Conservation (phyloP, 2,888 invertebrate species). For the Arctia plantaginis region DNA sequence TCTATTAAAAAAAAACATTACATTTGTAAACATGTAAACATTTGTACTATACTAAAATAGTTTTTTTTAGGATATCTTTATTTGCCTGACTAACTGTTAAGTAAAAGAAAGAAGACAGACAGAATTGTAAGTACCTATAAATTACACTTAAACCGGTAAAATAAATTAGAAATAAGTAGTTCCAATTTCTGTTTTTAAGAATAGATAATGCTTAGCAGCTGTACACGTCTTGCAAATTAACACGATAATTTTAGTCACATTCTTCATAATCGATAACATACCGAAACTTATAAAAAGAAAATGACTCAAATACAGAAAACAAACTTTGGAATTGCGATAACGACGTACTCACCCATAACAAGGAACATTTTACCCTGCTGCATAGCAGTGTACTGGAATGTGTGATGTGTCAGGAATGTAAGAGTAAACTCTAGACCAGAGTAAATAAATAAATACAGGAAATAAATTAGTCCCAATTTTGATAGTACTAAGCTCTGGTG, state of each 20-base stretch:
- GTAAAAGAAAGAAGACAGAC: neutral
- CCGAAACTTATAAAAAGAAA: neutral
- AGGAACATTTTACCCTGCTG: conserved; percentile 99
- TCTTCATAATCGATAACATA: neutral
- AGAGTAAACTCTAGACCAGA: conserved; percentile 99
- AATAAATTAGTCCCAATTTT: conserved; percentile 92
- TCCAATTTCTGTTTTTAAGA: too few species aligned
- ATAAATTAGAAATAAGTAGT: too few species aligned
- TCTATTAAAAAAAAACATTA: too few species aligned
- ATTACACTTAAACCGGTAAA: neutral
- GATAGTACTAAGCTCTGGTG: conserved; percentile 89
- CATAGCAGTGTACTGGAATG: conserved; percentile 96
- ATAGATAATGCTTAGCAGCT: neutral
- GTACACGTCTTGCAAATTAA: neutral
- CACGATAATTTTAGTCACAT: neutral
- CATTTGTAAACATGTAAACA: too few species aligned
- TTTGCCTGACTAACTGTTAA: neutral
- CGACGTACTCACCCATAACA: conserved; percentile 89
- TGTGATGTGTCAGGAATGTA: conserved; percentile 97
- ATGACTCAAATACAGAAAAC: too few species aligned
- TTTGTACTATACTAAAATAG: neutral
- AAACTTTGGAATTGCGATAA: neutral
- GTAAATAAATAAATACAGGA: conserved; percentile 96
- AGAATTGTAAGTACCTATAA: neutral
- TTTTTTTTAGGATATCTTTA: neutral